Conservation (phyloP, 92 coral and sea anemone genomes). For the Pocillopora grandis region DNA sequence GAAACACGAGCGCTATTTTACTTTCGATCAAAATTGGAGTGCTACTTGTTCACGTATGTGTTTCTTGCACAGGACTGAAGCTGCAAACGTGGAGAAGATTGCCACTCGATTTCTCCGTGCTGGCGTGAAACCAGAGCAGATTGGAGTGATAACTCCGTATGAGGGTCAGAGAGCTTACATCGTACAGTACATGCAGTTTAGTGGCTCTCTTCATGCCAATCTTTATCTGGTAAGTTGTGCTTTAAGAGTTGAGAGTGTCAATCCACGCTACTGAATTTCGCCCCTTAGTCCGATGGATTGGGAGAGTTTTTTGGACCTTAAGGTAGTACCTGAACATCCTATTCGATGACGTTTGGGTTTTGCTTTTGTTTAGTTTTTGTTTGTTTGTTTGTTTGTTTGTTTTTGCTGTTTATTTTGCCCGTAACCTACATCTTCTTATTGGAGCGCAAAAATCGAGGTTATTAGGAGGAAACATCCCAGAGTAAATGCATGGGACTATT, state of each 20-base stretch:
- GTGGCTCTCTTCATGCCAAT: conserved; percentile 98
- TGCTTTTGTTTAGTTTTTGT: no score
- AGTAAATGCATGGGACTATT: no score
- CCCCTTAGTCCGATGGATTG: neutral
- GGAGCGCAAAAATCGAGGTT: no score
- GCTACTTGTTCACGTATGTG: neutral
- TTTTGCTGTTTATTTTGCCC: no score
- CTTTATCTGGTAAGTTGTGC: conserved; percentile 73
- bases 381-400: no score
- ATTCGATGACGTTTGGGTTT: no score
- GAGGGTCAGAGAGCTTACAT: conserved; percentile 98
- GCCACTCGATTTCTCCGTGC: conserved; percentile 97
- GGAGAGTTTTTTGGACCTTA: no score
- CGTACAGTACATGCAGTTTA: conserved; percentile 99
- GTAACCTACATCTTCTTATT: no score
- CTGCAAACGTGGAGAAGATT: conserved; percentile 98
- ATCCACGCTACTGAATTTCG: neutral
- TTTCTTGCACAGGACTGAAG: conserved; percentile 79
- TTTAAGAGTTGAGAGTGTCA: neutral
- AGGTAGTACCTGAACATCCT: no score
- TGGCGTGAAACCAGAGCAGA: conserved; percentile 98
- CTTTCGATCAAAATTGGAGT: neutral
- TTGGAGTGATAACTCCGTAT: conserved; percentile 98
- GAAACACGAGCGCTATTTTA: neutral
- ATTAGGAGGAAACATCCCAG: no score